phyloP scores from a whole-genome alignment of 2,797 vertebrate genomes.

The Danio kyathit region DNA sequence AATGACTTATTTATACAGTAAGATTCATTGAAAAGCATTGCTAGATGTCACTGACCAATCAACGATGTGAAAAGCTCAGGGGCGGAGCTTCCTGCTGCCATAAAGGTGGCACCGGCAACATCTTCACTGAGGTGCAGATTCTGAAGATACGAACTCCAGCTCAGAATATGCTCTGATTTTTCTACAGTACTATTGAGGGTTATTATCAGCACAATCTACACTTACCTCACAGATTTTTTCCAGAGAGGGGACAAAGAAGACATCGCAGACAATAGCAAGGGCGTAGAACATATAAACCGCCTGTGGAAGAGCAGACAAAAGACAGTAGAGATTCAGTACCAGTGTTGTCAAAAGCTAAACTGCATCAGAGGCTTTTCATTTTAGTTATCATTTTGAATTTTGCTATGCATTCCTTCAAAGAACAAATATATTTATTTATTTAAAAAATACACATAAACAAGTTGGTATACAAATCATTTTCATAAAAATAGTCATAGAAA shows the following conservation, averaged over 20 bases:
- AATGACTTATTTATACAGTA: not conserved
- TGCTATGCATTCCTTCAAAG: not conserved
- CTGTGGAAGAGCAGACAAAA: conserved; percentile 65
- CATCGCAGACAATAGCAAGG: conserved; percentile 84
- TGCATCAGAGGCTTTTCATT: not conserved
- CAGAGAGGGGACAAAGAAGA: conserved; percentile 85
- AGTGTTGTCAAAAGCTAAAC: not conserved
- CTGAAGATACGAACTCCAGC: conserved; percentile 52
- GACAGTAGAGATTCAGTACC: not conserved
- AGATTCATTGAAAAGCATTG: not conserved
- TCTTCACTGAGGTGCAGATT: conserved; percentile 85
- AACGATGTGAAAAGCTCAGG: conserved; percentile 86
- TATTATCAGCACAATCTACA: not conserved
- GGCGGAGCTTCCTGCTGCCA: conserved; percentile 87
- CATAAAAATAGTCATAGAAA: no score
- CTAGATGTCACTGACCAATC: conserved; percentile 77
- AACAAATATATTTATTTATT: not conserved
- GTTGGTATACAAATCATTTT: no score
- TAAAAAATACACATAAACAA: no score
- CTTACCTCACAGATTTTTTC: conserved; percentile 84
- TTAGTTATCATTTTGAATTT: not conserved
- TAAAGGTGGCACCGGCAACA: conserved; percentile 86
- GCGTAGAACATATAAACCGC: conserved; percentile 85
- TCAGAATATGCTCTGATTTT: not conserved
- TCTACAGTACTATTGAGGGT: not conserved